phyloP scores from a whole-genome alignment of 2,888 invertebrate species.

The Drosophila fulvimacula region DNA sequence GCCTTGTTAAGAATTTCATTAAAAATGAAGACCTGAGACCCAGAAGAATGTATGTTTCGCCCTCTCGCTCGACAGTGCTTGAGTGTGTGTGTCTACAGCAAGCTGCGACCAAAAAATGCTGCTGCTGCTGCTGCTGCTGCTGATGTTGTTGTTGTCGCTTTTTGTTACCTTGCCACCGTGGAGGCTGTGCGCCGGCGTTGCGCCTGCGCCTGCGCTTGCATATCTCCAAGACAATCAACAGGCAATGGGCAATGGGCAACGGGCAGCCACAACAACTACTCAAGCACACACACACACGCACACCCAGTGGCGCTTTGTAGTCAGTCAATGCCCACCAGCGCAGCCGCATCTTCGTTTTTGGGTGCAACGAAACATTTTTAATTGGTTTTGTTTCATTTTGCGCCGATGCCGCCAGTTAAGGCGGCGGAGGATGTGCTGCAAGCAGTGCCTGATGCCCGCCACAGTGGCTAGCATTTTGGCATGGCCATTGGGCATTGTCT shows the following conservation, averaged over 20 bases:
- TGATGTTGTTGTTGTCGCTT: slow-evolving; percentile 74
- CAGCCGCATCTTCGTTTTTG: slow-evolving; percentile 79
- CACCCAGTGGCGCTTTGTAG: slow-evolving; percentile 61
- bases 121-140: slow-evolving; percentile 56
- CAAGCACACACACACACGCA: background rate
- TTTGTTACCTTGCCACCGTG: slow-evolving; percentile 80
- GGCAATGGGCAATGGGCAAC: slow-evolving; percentile 54
- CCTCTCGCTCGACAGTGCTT: slow-evolving; percentile 14
- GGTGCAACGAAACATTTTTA: slow-evolving; percentile 82
- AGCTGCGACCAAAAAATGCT: slow-evolving; percentile 64
- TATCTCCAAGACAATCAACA: slow-evolving; percentile 79
- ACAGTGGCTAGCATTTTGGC: slow-evolving; percentile 80
- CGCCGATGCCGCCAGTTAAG: slow-evolving; percentile 60
- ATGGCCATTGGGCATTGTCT: slow-evolving; percentile 70
- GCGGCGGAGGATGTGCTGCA: background rate
- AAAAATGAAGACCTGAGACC: slow-evolving; percentile 83
- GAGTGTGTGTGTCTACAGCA: slow-evolving; percentile 18
- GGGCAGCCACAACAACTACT: slow-evolving; percentile 29
- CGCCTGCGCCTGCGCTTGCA: slow-evolving; percentile 74
- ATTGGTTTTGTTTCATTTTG: slow-evolving; percentile 81
- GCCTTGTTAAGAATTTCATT: slow-evolving; percentile 83
- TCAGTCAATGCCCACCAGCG: slow-evolving; percentile 68
- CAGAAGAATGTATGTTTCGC: slow-evolving; percentile 76
- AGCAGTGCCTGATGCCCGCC: slow-evolving; percentile 50
- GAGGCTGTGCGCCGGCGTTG: slow-evolving; percentile 79